Percentiles rank a stretch among this genome's conserved stretches.
These are phyloP conservation scores for Lycocorax pyrrhopterus DNA, from an alignment of 2,113 vertebrate genomes.

Conservation along the genomic window DNA sequence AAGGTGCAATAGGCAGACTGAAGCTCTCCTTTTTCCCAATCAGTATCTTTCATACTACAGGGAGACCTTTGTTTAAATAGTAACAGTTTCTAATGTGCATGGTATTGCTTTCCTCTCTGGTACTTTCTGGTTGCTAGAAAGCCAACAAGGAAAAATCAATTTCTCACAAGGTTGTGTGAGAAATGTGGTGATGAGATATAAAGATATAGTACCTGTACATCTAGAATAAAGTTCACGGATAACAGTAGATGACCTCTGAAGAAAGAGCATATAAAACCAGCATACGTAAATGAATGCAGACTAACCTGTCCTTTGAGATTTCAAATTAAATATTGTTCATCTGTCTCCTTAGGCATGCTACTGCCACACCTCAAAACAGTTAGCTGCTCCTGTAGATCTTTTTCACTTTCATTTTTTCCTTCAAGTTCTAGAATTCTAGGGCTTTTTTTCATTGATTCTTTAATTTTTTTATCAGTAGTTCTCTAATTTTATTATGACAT, in stretches of 20 bases:
- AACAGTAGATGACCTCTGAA: neutral
- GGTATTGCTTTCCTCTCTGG: neutral
- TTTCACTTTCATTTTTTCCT: neutral
- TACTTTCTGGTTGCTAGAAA: neutral
- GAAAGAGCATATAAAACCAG: neutral
- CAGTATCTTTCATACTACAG: neutral
- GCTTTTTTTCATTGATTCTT: neutral
- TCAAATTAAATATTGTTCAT: neutral
- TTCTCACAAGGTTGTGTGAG: neutral
- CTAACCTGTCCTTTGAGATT: slow-evolving; percentile 33
- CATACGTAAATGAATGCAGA: neutral
- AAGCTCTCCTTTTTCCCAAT: neutral
- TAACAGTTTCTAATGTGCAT: neutral
- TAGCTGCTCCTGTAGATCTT: neutral
- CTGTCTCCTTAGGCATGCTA: neutral
- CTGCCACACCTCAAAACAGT: neutral
- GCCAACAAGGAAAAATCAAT: neutral
- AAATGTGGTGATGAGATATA: neutral
- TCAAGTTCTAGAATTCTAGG: neutral
- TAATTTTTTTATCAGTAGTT: neutral
- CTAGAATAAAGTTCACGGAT: neutral
- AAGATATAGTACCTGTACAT: neutral
- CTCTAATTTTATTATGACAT: neutral
- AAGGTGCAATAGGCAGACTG: neutral
- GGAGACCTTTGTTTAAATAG: neutral